Evolutionary conservation across 2,113 vertebrate species (phyloP).

Genomic region (Hiodon alosoides): DNA sequence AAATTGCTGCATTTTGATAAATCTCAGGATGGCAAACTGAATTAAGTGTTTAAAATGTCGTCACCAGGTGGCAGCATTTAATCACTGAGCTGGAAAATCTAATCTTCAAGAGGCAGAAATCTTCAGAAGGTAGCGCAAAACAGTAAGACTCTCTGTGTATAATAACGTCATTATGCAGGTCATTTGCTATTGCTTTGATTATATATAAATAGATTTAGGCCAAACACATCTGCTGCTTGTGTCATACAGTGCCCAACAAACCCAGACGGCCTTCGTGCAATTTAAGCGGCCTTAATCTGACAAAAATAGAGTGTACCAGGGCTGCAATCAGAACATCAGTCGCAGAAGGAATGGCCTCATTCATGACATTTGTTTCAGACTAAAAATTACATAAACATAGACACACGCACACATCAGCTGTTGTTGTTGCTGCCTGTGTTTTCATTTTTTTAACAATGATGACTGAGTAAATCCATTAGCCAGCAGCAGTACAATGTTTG

Average conservation of each 20-base stretch:
- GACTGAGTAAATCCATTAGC: slow-evolving; percentile 3
- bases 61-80: too few relatives aligned
- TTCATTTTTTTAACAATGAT: not conserved
- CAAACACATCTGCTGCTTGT: too few relatives aligned
- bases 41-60: too few relatives aligned
- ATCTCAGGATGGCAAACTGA: too few relatives aligned
- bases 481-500: not conserved
- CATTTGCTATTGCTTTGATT: slow-evolving; percentile 4
- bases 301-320: not conserved
- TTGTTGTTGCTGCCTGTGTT: not conserved
- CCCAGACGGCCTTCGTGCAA: too few relatives aligned
- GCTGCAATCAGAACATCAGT: not conserved
- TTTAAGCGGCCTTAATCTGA: too few relatives aligned
- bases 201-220: too few relatives aligned
- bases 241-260: too few relatives aligned
- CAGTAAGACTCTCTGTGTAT: not conserved
- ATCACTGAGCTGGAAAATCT: too few relatives aligned
- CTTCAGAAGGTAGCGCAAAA: not conserved
- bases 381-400: not conserved
- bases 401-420: not conserved
- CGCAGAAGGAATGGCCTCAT: not conserved
- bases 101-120: not conserved
- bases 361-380: too few relatives aligned
- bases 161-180: slow-evolving; percentile 10
- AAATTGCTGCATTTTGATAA: too few relatives aligned